Evolutionary conservation across 2,113 vertebrate species (phyloP), one percentile per base, ranked within the genome.

Genomic region (Sterna hirundo): DNA sequence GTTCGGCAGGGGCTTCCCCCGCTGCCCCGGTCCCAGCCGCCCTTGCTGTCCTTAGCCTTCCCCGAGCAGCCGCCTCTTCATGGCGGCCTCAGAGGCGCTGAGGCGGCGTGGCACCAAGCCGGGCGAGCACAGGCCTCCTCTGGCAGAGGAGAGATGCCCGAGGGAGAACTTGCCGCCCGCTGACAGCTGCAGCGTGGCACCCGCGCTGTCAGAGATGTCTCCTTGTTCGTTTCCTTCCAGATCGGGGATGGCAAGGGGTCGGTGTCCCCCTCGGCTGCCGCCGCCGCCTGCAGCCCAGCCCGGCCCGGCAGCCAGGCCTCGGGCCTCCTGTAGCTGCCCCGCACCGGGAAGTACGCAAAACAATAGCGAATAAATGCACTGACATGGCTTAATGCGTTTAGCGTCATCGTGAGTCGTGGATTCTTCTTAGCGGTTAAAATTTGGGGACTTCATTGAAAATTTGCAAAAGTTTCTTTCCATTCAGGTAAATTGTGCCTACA

Each of bases 261-360:
- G n/a, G 26, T 44, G 60, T 4, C 27, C 14, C 13, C 44, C n/a
- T 29, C 23, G 5, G 57, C 34, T 6, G 13, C 30, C 15, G 14
- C 32, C 15, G 3, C 51, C 1, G 9, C 21, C 44, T 1, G 11
- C 51, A n/a, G n/a, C 10, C 8, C 38, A 7, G 36, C 57, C 19
- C 32, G 42, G 34, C 15, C 34, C 22, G 23, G 64, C 23, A 54
- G 25, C 30, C 32, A 6, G 38, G 64, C 49, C 57, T 20, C 2
- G 13, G 47, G 40, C 40, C n/a, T 30, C 29, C 25, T 8, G 34
- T 1, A 14, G 47, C 42, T 21, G 64, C 80, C 2, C 2, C 25
- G 0, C 27, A 2, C 38, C 4, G 2, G 22, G 17, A 13, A 32
- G 11, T 9, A 2, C n/a, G 4, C 12, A 10, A 10, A 62, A 12